Evolutionary conservation across 2,797 vertebrate species (phyloP).

Genomic region (Acridotheres tristis): DNA sequence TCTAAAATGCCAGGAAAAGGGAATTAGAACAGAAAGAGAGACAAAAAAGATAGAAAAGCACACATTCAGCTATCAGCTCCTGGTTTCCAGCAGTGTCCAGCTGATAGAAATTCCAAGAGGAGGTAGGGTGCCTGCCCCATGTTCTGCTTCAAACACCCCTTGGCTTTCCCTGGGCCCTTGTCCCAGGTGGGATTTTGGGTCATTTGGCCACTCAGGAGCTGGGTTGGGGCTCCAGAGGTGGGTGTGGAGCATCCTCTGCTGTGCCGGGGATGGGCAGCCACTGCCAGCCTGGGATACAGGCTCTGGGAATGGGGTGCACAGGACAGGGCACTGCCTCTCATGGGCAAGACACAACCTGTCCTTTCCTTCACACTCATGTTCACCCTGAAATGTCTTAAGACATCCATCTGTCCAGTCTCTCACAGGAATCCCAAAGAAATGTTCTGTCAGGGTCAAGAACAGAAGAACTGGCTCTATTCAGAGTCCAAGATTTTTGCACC

Average conservation of each 20-base stretch:
- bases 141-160: rapidly evolving
- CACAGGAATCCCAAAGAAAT: neutral
- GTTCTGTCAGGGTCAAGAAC: neutral
- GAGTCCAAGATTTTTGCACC: neutral
- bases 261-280: neutral
- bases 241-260: neutral
- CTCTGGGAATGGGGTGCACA: rapidly evolving
- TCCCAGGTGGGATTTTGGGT: neutral
- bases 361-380: rapidly evolving
- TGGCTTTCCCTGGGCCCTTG: neutral
- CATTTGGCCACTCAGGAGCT: neutral
- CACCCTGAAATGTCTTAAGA: rapidly evolving
- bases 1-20: neutral
- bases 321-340: neutral
- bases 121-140: rapidly evolving
- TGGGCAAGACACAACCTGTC: rapidly evolving
- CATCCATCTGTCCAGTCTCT: neutral
- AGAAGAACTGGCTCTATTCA: neutral
- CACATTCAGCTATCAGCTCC: neutral
- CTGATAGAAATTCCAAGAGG: too few species aligned
- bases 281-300: neutral
- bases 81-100: neutral
- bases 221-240: neutral
- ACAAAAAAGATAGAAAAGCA: neutral
- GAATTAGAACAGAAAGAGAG: neutral